phyloP scores from a whole-genome alignment of 2,888 invertebrate species.

The Barypeithes pellucidus region DNA sequence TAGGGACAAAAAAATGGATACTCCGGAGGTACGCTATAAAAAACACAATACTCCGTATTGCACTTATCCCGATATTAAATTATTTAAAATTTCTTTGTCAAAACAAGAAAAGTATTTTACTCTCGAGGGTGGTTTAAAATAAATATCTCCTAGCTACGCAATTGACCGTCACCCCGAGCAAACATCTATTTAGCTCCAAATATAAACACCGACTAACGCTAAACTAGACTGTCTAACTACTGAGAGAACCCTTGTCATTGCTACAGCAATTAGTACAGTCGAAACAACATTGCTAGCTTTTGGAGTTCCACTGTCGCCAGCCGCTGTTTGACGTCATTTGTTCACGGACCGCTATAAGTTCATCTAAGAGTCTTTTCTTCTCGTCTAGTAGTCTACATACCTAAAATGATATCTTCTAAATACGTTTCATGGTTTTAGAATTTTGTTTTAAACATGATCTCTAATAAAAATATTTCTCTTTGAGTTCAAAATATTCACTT shows the following conservation, averaged over 20 bases:
- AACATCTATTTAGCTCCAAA: background rate
- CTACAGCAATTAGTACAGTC: slow-evolving; percentile 80
- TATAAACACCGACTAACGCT: slow-evolving; percentile 22
- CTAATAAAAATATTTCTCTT: too few relatives aligned
- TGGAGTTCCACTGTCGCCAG: slow-evolving; percentile 71
- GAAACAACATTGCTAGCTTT: slow-evolving; percentile 82
- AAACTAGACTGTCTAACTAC: slow-evolving; percentile 57
- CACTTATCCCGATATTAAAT: too few relatives aligned
- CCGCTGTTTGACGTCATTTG: slow-evolving; percentile 67
- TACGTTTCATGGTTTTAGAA: too few relatives aligned
- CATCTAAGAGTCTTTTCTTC: slow-evolving; percentile 82
- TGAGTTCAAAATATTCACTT: too few relatives aligned
- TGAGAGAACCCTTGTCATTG: slow-evolving; percentile 57
- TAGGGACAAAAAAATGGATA: too few relatives aligned
- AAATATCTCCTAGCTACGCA: too few relatives aligned
- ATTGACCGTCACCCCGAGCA: background rate
- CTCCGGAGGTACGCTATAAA: too few relatives aligned
- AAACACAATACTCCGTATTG: too few relatives aligned
- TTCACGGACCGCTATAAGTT: slow-evolving; percentile 79
- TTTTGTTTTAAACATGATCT: too few relatives aligned
- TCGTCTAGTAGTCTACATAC: slow-evolving; percentile 76
- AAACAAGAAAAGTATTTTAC: too few relatives aligned
- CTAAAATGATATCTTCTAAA: slow-evolving; percentile 26
- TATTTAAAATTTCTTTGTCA: too few relatives aligned
- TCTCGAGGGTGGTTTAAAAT: too few relatives aligned